These are phyloP conservation scores for Oxygymnocypris stewartii DNA, from an alignment of 2,113 vertebrate genomes.

Conservation along the genomic window DNA sequence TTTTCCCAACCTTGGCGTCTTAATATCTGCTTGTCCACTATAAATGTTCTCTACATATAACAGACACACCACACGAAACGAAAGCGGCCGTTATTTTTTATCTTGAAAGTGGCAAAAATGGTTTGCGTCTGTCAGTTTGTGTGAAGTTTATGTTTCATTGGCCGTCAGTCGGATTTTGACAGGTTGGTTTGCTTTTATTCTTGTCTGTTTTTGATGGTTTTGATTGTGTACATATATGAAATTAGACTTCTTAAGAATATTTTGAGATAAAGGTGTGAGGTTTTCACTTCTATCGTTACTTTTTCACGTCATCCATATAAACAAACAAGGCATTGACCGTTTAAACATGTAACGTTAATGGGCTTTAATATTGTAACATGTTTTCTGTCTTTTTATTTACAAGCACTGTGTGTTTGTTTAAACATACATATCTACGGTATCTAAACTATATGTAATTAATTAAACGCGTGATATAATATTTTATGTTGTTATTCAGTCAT, in stretches of 20 bases:
- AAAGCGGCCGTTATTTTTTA: neutral
- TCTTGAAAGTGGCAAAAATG: neutral
- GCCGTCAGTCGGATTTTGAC: neutral
- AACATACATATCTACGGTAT: neutral
- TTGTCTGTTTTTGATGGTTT: neutral
- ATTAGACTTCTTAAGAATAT: neutral
- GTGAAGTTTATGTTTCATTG: neutral
- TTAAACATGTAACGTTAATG: neutral
- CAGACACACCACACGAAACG: neutral
- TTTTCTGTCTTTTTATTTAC: neutral
- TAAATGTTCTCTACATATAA: neutral
- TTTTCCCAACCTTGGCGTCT: neutral
- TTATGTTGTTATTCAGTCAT: too few species aligned
- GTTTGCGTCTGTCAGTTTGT: neutral
- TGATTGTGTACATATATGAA: neutral
- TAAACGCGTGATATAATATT: too few species aligned
- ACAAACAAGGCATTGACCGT: neutral
- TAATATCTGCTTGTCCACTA: neutral
- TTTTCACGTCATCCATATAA: neutral
- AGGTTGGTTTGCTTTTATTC: constrained; percentile 12
- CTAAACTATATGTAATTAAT: too few species aligned
- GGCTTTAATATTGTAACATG: neutral
- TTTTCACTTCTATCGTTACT: neutral
- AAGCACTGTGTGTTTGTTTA: neutral
- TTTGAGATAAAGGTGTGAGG: neutral